phyloP scores from a whole-genome alignment of 2,113 vertebrate species.

The Gymnobelideus leadbeateri region DNA sequence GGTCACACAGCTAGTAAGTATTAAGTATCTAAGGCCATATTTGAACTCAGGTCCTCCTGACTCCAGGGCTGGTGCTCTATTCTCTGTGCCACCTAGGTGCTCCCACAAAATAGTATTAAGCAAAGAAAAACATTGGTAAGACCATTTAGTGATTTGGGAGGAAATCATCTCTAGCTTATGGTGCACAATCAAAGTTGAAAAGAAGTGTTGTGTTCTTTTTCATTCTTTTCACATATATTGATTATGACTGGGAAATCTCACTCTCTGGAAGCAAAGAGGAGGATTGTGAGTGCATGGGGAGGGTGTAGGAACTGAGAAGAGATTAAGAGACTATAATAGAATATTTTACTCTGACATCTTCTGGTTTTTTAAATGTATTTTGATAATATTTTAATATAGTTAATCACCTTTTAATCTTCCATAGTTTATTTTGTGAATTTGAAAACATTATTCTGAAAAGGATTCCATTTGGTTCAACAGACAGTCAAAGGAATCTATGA shows the following conservation, averaged over 20 bases:
- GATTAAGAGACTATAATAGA: neutral
- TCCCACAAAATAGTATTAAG: conserved; percentile 3
- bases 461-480: neutral
- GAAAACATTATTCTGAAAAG: neutral
- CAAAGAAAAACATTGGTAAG: conserved; percentile 62
- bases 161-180: conserved; percentile 47
- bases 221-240: conserved; percentile 24
- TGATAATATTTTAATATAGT: neutral
- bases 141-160: conserved; percentile 54
- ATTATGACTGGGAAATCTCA: conserved; percentile 49
- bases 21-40: too few species aligned
- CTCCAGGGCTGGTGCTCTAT: too few species aligned
- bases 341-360: neutral
- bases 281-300: neutral
- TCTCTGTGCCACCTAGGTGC: too few species aligned
- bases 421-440: neutral
- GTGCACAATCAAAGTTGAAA: conserved; percentile 47
- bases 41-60: too few species aligned
- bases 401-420: neutral
- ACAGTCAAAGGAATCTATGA: neutral
- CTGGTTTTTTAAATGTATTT: neutral
- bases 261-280: conserved; percentile 42
- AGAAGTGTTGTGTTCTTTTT: conserved; percentile 46
- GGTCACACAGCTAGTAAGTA: too few species aligned
- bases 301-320: neutral